A percentile compares a stretch with the other conserved stretches of the same genome.
phyloP scores from a whole-genome alignment of 2,113 vertebrate genomes.

The Channa argus region DNA sequence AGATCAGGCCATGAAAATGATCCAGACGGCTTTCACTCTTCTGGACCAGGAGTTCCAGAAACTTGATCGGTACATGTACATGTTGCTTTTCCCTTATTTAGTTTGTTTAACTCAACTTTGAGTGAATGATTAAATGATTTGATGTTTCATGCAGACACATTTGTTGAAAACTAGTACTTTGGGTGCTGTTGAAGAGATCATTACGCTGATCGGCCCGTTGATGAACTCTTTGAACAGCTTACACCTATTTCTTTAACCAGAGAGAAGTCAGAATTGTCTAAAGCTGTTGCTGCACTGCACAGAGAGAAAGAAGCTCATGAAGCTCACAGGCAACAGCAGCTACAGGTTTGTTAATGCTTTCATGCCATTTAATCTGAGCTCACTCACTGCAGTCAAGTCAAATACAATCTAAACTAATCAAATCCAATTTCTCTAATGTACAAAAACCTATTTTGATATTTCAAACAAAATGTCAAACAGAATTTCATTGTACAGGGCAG shows the following conservation, averaged over 20 bases:
- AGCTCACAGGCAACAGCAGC: conserved; percentile 73
- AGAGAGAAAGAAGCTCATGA: conserved; percentile 74
- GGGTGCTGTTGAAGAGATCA: too few species aligned
- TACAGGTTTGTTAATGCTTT: conserved; percentile 64
- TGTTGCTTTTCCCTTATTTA: background rate
- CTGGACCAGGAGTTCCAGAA: conserved; percentile 83
- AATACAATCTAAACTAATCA: too few species aligned
- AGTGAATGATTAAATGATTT: background rate
- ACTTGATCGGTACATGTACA: conserved; percentile 74
- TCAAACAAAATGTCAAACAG: too few species aligned
- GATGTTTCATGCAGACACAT: background rate
- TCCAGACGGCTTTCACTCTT: conserved; percentile 80
- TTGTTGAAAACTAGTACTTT: too few species aligned
- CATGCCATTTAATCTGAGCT: background rate
- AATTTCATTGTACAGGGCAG: too few species aligned
- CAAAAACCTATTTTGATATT: too few species aligned
- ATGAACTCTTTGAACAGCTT: background rate
- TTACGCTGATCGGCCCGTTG: background rate
- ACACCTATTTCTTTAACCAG: conserved; percentile 40
- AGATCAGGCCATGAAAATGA: conserved; percentile 80
- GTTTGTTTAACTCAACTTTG: background rate
- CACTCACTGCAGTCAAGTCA: background rate
- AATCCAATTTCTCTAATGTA: too few species aligned
- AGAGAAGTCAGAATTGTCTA: conserved; percentile 73
- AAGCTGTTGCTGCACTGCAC: conserved; percentile 66